Base-by-base conservation (phyloP, 1,140 invertebrate species). In the Anthonomus grandis region DNA sequence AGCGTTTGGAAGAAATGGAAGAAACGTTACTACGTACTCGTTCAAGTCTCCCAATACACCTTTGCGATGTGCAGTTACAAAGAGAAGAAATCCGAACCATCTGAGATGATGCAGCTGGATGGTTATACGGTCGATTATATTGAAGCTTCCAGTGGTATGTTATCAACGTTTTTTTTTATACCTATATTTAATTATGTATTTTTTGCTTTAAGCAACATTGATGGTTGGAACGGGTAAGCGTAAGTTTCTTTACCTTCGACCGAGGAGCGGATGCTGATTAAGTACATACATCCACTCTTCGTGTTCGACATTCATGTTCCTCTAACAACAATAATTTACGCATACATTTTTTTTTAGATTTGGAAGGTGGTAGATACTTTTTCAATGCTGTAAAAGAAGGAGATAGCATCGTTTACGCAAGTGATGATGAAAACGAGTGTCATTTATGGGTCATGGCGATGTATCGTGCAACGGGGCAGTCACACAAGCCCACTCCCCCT, bases 1-100 rank as follows among this genome's bases (percentile, higher is more conserved):
- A 91, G 87, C 54, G 93, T 98, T 0, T 99, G 97, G 97, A 97
- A 98, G 71, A 99, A 99, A 74, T 99, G 96, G 95, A 99, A 99
- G 77, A 92, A 93, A 70, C 82, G 97, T 56, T 99, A 98, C 77
- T 97, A 94, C 82, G 94, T 98, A 55, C 77, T 99, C 47, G 96
- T 99, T 34, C 97, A 99, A 83, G 95, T 97, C 13, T 98, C 95
- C 34, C 97, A 99, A 79, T 99, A 99, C 76, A 98, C 96, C 24
- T 99, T 99, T 82, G 97, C 96, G 21, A 95, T 99, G 85, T 99
- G 97, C 77, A 98, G 93, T 70, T 99, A 98, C 75, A 93, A 97
- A 73, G 95, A 99, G 73, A 99, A 98, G 77, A 98, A 98, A 78
- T 91, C 94, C 17, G 96, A 99, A 75, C 97, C 97, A 0, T 95